Evolutionary conservation across 2,113 vertebrate species (phyloP), one percentile per base, ranked within the genome.

Genomic region (Hyaena hyaena): DNA sequence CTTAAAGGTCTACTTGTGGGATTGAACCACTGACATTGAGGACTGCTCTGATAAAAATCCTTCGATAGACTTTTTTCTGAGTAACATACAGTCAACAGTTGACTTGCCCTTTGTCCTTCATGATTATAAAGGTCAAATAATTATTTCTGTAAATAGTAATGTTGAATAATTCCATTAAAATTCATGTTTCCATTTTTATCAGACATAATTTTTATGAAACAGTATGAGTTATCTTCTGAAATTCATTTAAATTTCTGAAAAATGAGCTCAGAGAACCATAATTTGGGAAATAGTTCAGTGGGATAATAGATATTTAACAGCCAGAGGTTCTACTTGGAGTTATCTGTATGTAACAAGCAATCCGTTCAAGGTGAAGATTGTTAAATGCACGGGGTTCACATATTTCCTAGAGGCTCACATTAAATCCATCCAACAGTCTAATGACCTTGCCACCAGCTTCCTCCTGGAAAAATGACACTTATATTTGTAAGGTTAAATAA

Each of bases 401-500:
- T 12, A 11, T 98, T 98, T 98, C 96, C 97, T 97, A 71, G 89
- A 98, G 97, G 95, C 79, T 97, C 53, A 4, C 53, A 48, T 98
- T 98, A 98, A 96, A 97, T 97, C 89, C 91, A 91, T 97, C 61
- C 71, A 95, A 23, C 48, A 92, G 50, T 97, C 79, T 98, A 97
- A 98, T 77, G 98, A 98, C 97, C 98, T 98, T 98, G 96, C 98
- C 92, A 97, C 96, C 97, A 98, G 96, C 96, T 97, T 96, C 76
- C 96, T 97, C 45, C 69, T 81, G 97, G 97, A 98, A 98, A 98
- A 89, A 35, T 93, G 96, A 94, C 97, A 97, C 97, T 97, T 97
- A 82, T 93, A 98, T 98, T 97, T 98, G 98, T 98, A 96, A 95
- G 86, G 82, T 98, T 98, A 98, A 98, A 98, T 98, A 98, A 98